Evolutionary conservation across 2,113 vertebrate species (phyloP), one percentile per base, ranked within the genome.

Genomic region (Coreoperca whiteheadi): DNA sequence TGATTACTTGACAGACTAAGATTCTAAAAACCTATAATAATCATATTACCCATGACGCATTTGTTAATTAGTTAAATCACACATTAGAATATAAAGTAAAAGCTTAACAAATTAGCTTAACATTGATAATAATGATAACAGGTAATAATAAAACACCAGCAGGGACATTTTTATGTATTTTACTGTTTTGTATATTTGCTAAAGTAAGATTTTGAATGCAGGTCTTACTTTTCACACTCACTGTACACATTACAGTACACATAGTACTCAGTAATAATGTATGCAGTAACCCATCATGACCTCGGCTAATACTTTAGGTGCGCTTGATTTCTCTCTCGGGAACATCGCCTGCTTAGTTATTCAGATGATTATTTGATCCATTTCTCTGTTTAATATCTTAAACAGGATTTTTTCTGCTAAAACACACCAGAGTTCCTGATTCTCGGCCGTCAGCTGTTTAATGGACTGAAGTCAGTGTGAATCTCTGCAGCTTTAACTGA

Each of bases 341-440:
- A 18, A 15, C 28, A 4, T 37, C n/a, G 0, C n/a, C 72, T 32
- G 16, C 77, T 85, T 72, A 74, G 43, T 63, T 76, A 87, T 89
- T 88, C 78, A 77, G 15, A 2, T 18, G 28, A 84, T 89, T 74
- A 82, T 86, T 75, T 82, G 86, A 88, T 15, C 72, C 68, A 70
- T 89, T 89, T 84, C 51, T 71, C 60, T 66, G 39, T 23, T 39
- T 87, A 82, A 89, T 79, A 80, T 79, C 69, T 60, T 9, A 39
- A 57, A 74, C 51, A 28, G 0, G 21, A 46, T 83, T 60, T 64
- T n/a, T 65, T 37, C 18, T 37, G 60, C 61, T 63, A 2, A 23
- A 63, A 63, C 34, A 6, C 32, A 11, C 60, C 9, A 15, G 67
- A 57, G n/a, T 34, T 76, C 21, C 34, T 39, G 61, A 64, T 63